These are phyloP conservation scores for Lordiphosa collinella DNA, from an alignment of 1,140 invertebrate species.

Conservation along the genomic window DNA sequence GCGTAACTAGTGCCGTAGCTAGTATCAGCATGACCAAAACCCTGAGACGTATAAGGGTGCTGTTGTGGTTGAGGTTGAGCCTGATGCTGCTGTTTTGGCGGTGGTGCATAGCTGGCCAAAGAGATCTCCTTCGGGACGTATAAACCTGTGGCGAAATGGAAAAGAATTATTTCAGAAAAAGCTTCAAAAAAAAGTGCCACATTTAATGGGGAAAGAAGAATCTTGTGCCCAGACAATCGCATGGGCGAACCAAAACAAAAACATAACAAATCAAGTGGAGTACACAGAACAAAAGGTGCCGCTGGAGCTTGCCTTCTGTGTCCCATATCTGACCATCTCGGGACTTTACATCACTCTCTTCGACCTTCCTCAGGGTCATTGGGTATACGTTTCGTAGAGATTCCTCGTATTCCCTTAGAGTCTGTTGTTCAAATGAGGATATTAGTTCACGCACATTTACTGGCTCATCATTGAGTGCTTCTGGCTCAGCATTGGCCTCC, in stretches of 20 bases:
- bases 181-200: not conserved
- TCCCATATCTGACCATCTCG: too few species aligned
- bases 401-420: constrained; percentile 10
- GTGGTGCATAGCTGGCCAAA: constrained; percentile 65
- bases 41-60: not conserved
- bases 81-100: constrained; percentile 20
- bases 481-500: not conserved
- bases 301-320: constrained; percentile 14
- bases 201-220: too few species aligned
- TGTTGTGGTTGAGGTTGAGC: not conserved
- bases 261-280: not conserved
- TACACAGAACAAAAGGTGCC: too few species aligned
- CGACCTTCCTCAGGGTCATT: too few species aligned
- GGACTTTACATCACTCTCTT: not conserved
- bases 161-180: not conserved
- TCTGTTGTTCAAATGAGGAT: constrained; percentile 81
- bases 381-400: not conserved
- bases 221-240: too few species aligned
- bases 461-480: constrained; percentile 76
- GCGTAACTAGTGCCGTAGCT: not conserved
- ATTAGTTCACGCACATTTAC: constrained; percentile 84
- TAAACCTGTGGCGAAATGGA: constrained; percentile 39
- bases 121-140: constrained; percentile 76
- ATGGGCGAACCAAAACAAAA: too few species aligned
- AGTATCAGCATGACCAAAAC: not conserved